Evolutionary conservation across 35 echinoderm and acorn worm species (phyloP), one percentile per base, ranked within the genome.

Genomic region (Ptychodera flava): DNA sequence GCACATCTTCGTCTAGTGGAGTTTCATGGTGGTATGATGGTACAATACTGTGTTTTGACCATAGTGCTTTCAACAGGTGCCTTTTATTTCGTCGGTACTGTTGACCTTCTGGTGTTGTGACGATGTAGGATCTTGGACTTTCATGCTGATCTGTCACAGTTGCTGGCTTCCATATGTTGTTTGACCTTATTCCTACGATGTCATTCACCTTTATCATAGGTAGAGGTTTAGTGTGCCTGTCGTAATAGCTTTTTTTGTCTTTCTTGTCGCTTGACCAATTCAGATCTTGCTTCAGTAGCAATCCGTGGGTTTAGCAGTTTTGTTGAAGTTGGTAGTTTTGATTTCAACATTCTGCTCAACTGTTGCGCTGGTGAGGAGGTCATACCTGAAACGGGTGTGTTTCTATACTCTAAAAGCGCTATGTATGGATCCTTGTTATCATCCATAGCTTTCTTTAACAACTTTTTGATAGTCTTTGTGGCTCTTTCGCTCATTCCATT

Each of bases 401-500:
- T 89, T 33, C 36, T 53, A 16, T 33, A 89, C 22, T 89, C 77
- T 16, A 89, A 34, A 27, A 84, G 36, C 12, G 88, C 81, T 82
- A 89, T 83, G 77, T 89, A 89, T 76, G 88, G 88, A 35, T 89
- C 81, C 28, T 82, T 1, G 78, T 30, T 16, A 78, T 34, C 36
- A 1, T 78, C 33, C 78, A 77, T 79, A 29, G 88, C 35, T 34
- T 84, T 89, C 37, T 33, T 32, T 28, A 89, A 33, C 30, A 84
- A 32, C 14, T 35, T 32, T 77, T 89, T 84, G 35, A 89, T 31
- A 16, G 36, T 84, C 36, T 89, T 79, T 1, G 84, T 82, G 33
- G 80, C 35, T 22, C 76, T 89, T 37, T 89, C 88, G 30, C n/a
- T 34, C 16, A 89, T 34, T 0, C 38, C 88, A 29, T 89, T 89